phyloP scores from a whole-genome alignment of 2,113 vertebrate species.

The Rhombomys opimus region DNA sequence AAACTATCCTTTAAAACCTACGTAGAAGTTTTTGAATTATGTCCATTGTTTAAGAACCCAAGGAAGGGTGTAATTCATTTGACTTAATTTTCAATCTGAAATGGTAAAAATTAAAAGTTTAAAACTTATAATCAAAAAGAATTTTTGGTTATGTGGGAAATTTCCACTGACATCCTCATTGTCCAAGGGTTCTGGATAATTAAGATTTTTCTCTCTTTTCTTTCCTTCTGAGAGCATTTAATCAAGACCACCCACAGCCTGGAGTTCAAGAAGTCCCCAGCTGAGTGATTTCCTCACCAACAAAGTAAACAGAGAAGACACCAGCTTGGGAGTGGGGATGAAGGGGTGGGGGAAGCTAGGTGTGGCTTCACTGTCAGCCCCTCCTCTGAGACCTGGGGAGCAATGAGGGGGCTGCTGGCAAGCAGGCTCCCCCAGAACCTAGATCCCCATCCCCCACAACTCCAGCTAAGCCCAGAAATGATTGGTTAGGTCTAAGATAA shows the following conservation, averaged over 20 bases:
- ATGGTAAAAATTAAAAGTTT: constrained; percentile 61
- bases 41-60: constrained; percentile 54
- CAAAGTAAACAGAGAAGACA: constrained; percentile 64
- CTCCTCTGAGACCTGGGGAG: neutral
- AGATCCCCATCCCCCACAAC: neutral
- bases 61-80: constrained; percentile 34
- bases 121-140: constrained; percentile 27
- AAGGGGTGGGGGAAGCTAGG: neutral
- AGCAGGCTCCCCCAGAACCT: neutral
- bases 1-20: constrained; percentile 51
- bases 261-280: constrained; percentile 55
- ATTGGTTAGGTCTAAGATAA: constrained; percentile 58
- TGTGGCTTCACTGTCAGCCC: neutral
- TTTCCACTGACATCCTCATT: constrained; percentile 56
- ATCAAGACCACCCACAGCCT: constrained; percentile 76
- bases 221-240: constrained; percentile 63
- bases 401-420: neutral
- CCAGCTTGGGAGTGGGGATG: neutral
- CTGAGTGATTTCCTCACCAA: constrained; percentile 43
- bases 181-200: constrained; percentile 55
- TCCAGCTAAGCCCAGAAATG: constrained; percentile 42
- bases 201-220: constrained; percentile 57
- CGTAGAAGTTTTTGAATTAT: constrained; percentile 49
- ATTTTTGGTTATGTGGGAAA: constrained; percentile 59
- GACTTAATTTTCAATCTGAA: constrained; percentile 58